A percentile compares a stretch with the other conserved stretches of the same genome.
phyloP scores from a whole-genome alignment of 2,113 vertebrate genomes.

The Prochilodus magdalenae region DNA sequence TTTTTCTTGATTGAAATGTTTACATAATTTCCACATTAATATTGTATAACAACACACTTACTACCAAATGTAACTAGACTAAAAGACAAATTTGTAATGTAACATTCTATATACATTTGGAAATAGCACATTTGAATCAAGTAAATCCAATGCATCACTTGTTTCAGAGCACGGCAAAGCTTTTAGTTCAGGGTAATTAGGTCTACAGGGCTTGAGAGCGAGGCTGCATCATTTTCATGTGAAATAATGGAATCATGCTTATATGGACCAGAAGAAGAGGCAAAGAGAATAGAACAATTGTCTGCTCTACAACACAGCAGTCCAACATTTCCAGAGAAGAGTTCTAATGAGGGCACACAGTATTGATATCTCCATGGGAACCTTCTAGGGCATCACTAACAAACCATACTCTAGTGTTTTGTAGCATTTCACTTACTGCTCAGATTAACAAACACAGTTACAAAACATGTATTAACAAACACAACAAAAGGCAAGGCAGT shows the following conservation, averaged over 20 bases:
- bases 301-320: slow-evolving; percentile 53
- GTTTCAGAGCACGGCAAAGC: neutral
- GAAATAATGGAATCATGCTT: slow-evolving; percentile 3
- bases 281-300: slow-evolving; percentile 48
- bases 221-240: slow-evolving; percentile 25
- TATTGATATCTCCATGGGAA: slow-evolving; percentile 75
- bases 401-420: slow-evolving; percentile 59
- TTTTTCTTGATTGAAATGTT: neutral
- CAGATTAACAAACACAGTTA: slow-evolving; percentile 38
- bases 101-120: neutral
- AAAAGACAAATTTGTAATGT: neutral
- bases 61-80: too few relatives aligned
- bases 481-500: neutral
- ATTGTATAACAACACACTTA: neutral
- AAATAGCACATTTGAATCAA: neutral
- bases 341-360: slow-evolving; percentile 65
- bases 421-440: slow-evolving; percentile 58
- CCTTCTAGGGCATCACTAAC: slow-evolving; percentile 61
- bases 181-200: neutral
- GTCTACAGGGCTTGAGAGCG: neutral
- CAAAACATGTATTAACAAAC: neutral
- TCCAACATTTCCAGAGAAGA: slow-evolving; percentile 55
- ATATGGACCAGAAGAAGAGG: slow-evolving; percentile 11
- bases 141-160: neutral
- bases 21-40: too few relatives aligned